phyloP scores from a whole-genome alignment of 1,140 invertebrate species.

The Ylistrum balloti region DNA sequence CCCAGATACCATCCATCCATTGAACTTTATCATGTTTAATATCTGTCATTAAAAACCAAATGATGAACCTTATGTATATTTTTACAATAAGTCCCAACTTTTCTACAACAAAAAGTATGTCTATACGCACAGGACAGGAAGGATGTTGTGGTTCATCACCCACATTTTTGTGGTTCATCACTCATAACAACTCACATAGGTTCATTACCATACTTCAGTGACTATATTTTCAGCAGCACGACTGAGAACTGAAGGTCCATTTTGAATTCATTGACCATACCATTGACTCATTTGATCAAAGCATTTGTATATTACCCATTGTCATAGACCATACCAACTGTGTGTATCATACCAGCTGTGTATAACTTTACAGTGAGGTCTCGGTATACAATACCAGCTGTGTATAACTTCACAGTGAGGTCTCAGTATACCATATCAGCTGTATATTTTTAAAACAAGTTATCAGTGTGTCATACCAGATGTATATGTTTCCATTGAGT shows the following conservation, averaged over 20 bases:
- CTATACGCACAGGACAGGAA: slow-evolving; percentile 22
- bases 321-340: neutral
- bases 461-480: neutral
- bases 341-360: neutral
- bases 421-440: neutral
- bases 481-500: too few species aligned
- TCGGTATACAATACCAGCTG: neutral
- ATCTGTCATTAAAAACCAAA: slow-evolving; percentile 27
- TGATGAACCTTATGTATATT: slow-evolving; percentile 35
- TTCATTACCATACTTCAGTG: neutral
- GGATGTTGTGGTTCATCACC: neutral
- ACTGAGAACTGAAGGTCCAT: slow-evolving; percentile 9
- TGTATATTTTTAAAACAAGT: too few species aligned
- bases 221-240: too few species aligned
- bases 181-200: neutral
- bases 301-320: neutral
- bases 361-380: too few species aligned
- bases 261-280: slow-evolving; percentile 2
- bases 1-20: slow-evolving; percentile 14
- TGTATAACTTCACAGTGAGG: too few species aligned
- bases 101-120: slow-evolving; percentile 16
- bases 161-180: too few species aligned
- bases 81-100: neutral
- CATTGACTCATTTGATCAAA: slow-evolving; percentile 32
- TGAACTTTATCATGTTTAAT: neutral